These are phyloP conservation scores for Strigamia crassipes DNA, from an alignment of 2,888 invertebrate species.

Conservation along the genomic window DNA sequence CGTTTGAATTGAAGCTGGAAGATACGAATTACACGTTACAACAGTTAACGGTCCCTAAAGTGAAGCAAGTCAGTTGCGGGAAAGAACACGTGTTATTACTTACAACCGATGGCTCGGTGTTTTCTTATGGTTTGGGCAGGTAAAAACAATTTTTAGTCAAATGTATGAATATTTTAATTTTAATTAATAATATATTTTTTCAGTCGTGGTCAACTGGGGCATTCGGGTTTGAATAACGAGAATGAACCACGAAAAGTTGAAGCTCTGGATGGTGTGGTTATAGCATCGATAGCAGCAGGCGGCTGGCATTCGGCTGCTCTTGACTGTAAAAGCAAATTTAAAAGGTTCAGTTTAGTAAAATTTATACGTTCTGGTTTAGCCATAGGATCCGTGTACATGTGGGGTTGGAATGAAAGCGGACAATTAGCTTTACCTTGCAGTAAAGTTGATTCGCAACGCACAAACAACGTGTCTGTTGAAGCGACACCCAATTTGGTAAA, in stretches of 20 bases:
- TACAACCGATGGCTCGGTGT: slow-evolving; percentile 73
- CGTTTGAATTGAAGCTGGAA: slow-evolving; percentile 25
- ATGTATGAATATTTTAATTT: neutral
- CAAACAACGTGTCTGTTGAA: slow-evolving; percentile 50
- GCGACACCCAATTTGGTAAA: slow-evolving; percentile 51
- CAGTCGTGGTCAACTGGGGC: slow-evolving; percentile 86
- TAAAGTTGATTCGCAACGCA: neutral
- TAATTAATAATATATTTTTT: slow-evolving; percentile 53
- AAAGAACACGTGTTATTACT: slow-evolving; percentile 79
- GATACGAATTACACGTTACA: slow-evolving; percentile 1
- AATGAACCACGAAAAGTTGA: slow-evolving; percentile 70
- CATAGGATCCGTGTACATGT: slow-evolving; percentile 78
- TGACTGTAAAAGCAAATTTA: neutral
- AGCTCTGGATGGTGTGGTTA: slow-evolving; percentile 74
- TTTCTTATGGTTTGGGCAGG: slow-evolving; percentile 83
- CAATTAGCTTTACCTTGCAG: slow-evolving; percentile 71
- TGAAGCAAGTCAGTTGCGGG: slow-evolving; percentile 65
- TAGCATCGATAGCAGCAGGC: slow-evolving; percentile 73
- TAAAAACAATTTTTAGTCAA: slow-evolving; percentile 57
- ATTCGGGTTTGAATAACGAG: slow-evolving; percentile 70
- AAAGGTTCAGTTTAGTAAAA: neutral
- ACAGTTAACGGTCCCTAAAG: slow-evolving; percentile 22
- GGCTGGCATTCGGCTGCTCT: slow-evolving; percentile 86
- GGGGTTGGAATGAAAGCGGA: slow-evolving; percentile 91
- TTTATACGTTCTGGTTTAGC: slow-evolving; percentile 52